Percentiles rank a stretch among this genome's conserved stretches.
Conservation (phyloP, 1,140 invertebrate species). For the Halictus rubicundus region DNA sequence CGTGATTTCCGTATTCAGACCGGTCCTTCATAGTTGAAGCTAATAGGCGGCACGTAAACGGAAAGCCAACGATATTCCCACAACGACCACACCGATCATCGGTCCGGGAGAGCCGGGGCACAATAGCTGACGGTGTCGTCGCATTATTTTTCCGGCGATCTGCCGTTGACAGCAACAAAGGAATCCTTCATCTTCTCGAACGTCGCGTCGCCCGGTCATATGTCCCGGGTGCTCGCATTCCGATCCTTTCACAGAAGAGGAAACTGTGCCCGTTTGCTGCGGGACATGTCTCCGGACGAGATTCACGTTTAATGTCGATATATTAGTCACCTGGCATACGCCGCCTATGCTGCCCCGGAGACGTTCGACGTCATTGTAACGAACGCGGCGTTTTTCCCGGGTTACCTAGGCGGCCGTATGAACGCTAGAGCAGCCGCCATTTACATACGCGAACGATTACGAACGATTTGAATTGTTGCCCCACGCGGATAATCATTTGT, state of each 20-base stretch:
- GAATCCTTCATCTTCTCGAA: conserved; percentile 65
- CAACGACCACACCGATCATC: conserved; percentile 54
- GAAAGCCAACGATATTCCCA: conserved; percentile 47
- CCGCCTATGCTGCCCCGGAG: conserved; percentile 37
- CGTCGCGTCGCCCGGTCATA: conserved; percentile 12
- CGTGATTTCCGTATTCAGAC: conserved; percentile 21
- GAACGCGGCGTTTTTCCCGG: conserved; percentile 32
- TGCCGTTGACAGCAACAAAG: conserved; percentile 64
- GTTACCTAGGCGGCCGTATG: background rate
- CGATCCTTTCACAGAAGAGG: conserved; percentile 63
- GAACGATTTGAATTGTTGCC: conserved; percentile 35
- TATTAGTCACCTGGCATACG: conserved; percentile 65
- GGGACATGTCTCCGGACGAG: conserved; percentile 41
- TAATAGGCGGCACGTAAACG: conserved; percentile 45
- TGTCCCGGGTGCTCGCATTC: conserved; percentile 70
- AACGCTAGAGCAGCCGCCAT: background rate
- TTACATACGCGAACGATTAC: conserved; percentile 27
- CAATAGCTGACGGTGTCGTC: conserved; percentile 31
- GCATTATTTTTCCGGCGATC: conserved; percentile 73
- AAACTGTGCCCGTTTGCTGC: conserved; percentile 22
- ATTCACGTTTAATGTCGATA: conserved; percentile 64
- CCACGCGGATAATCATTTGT: background rate
- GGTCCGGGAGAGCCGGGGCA: conserved; percentile 5
- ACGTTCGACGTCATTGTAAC: conserved; percentile 28
- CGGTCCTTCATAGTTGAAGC: conserved; percentile 37